Percentiles rank a stretch among this genome's conserved stretches.
Conservation (phyloP, 2,888 invertebrate genomes). For the Congeria kusceri region DNA sequence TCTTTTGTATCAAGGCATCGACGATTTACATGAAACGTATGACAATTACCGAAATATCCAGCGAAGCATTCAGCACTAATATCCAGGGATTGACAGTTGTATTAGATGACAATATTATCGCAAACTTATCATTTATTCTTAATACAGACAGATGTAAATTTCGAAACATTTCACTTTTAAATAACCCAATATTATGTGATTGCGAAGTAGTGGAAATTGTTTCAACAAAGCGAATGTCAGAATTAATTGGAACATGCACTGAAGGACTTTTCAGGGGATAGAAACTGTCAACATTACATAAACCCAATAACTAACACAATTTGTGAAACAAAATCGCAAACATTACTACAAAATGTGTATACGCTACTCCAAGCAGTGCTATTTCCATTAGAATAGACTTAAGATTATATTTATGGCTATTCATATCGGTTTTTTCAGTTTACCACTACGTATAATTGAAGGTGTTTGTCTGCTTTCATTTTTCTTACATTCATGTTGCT, state of each 20-base stretch:
- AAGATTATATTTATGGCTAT: too few relatives aligned
- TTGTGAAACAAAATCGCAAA: constrained; percentile 38
- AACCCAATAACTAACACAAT: constrained; percentile 31
- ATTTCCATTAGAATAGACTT: too few relatives aligned
- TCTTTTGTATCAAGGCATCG: constrained; percentile 42
- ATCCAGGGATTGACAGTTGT: constrained; percentile 35
- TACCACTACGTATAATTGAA: too few relatives aligned
- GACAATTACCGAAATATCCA: constrained; percentile 47
- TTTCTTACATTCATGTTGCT: too few relatives aligned
- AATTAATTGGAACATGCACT: constrained; percentile 50
- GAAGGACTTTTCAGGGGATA: constrained; percentile 37
- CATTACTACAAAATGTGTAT: constrained; percentile 1
- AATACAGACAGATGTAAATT: constrained; percentile 50
- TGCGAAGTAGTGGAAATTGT: constrained; percentile 53
- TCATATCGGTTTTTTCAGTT: too few relatives aligned
- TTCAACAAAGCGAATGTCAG: constrained; percentile 37
- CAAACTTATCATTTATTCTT: constrained; percentile 58
- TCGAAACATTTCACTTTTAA: constrained; percentile 48
- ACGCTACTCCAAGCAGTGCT: too few relatives aligned
- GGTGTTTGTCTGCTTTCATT: too few relatives aligned
- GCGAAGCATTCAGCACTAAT: constrained; percentile 48
- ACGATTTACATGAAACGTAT: constrained; percentile 47
- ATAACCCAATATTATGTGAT: constrained; percentile 56
- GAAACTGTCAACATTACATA: constrained; percentile 32
- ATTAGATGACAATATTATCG: constrained; percentile 58